Conservation (phyloP, 2,797 vertebrate species). For the Hybognathus amarus region DNA sequence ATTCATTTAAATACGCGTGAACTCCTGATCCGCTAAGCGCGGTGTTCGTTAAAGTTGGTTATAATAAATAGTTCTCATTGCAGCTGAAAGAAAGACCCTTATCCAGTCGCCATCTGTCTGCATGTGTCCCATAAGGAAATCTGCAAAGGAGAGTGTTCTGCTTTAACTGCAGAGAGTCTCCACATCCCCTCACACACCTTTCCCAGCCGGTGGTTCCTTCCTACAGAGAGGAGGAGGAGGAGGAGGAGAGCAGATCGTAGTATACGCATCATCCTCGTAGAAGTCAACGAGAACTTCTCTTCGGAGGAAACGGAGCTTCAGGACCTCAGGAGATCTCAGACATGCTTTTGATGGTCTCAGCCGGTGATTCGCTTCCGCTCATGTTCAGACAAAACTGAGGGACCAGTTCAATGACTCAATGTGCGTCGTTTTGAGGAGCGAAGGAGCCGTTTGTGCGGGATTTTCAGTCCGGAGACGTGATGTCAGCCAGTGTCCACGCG, state of each 20-base stretch:
- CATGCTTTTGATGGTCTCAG: conserved; percentile 40
- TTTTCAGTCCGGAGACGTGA: conserved; percentile 61
- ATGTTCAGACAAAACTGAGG: conserved; percentile 23
- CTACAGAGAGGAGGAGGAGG: conserved; percentile 34
- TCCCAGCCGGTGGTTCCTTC: conserved; percentile 41
- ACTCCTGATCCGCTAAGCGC: neutral
- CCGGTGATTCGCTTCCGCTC: conserved; percentile 50
- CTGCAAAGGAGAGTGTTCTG: conserved; percentile 43
- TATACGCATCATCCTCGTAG: conserved; percentile 57
- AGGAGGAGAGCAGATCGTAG: conserved; percentile 48
- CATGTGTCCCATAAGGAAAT: conserved; percentile 47
- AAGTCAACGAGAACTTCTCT: conserved; percentile 58
- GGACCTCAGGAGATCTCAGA: conserved; percentile 51
- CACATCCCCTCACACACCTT: conserved; percentile 60
- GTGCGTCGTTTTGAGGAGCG: conserved; percentile 51
- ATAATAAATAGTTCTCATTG: neutral
- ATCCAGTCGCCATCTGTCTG: neutral
- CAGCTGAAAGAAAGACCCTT: neutral
- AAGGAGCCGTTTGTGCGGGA: conserved; percentile 57
- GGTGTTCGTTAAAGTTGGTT: neutral
- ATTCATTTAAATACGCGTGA: neutral
- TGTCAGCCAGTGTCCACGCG: conserved; percentile 60
- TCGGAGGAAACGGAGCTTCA: conserved; percentile 17
- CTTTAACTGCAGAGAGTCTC: conserved; percentile 71
- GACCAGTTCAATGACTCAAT: conserved; percentile 52